phyloP scores from a whole-genome alignment of 2,888 invertebrate species.

The Melipona bicolor region DNA sequence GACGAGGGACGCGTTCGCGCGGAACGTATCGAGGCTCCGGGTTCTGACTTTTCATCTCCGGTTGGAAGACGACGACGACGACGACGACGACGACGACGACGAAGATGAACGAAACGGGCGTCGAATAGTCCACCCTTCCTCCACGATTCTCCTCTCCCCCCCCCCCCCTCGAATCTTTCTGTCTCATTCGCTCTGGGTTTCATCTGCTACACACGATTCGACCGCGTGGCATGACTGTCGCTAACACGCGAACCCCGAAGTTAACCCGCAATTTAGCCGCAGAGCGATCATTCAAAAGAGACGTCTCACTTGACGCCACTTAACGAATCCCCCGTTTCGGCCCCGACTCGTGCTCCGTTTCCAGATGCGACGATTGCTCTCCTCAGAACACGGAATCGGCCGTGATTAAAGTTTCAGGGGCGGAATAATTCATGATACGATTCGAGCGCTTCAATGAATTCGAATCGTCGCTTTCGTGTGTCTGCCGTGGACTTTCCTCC shows the following conservation, averaged over 20 bases:
- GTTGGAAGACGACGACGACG: slow-evolving; percentile 41
- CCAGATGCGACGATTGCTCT: slow-evolving; percentile 64
- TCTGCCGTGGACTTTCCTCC: slow-evolving; percentile 24
- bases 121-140: slow-evolving; percentile 57
- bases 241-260: slow-evolving; percentile 76
- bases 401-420: slow-evolving; percentile 60
- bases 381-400: slow-evolving; percentile 56
- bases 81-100: neutral
- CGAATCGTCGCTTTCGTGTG: slow-evolving; percentile 47
- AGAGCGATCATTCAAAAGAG: slow-evolving; percentile 73
- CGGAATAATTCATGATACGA: slow-evolving; percentile 65
- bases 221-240: slow-evolving; percentile 76
- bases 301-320: slow-evolving; percentile 75
- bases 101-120: slow-evolving; percentile 25
- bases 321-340: slow-evolving; percentile 61
- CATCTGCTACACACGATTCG: slow-evolving; percentile 68
- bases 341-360: slow-evolving; percentile 52
- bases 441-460: slow-evolving; percentile 66
- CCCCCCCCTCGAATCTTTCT: slow-evolving; percentile 9
- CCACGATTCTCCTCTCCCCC: slow-evolving; percentile 12
- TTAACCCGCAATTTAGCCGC: slow-evolving; percentile 76
- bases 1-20: slow-evolving; percentile 9
- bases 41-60: slow-evolving; percentile 43
- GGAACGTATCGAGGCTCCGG: slow-evolving; percentile 6
- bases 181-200: slow-evolving; percentile 34